Evolutionary conservation across 2,888 invertebrate genomes (phyloP), one percentile per base, ranked within the genome.

Genomic region (Drosophila percnosoma): DNA sequence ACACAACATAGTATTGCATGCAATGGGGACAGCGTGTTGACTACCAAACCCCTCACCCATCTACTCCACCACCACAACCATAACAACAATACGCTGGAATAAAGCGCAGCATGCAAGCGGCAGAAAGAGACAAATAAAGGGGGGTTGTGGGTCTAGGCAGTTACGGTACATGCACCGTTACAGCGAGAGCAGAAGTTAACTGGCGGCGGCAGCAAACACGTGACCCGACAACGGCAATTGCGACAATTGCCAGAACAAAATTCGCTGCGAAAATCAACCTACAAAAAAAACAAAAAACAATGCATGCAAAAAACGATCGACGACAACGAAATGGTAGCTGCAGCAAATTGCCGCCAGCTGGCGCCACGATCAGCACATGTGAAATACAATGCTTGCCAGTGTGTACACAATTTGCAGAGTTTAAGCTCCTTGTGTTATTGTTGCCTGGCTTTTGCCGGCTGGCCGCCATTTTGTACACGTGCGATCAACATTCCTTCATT

Each of bases 121-220:
- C 80, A 82, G 72, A 84, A 70, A 80, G 42, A 78, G 73, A 75
- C 36, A 68, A 58, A 59, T 24, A 31, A 24, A 53, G 8, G 8
- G 45, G 59, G 27, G 54, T 36, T 57, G 55, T 48, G 42, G 51
- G 55, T 68, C 62, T 18, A 31, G 65, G 72, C 72, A 65, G 64
- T 68, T 80, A 78, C 80, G 76, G 73, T 78, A 78, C 84, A 84
- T 87, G 87, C 87, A 85, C 82, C 86, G 89, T 87, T 89, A 87
- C 86, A 87, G 60, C 78, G 80, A 87, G 87, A 85, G 83, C 89
- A 88, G 84, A 90, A 88, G 90, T 90, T 90, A 90, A 90, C 90
- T 86, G 75, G 72, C 89, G 66, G 75, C 88, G 77, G 88, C 83
- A 72, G 70, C 79, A 73, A 82, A 90, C 87, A 87, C 89, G 87